Evolutionary conservation across 2,797 vertebrate genomes (phyloP).

Genomic region (Coregonus sp.): DNA sequence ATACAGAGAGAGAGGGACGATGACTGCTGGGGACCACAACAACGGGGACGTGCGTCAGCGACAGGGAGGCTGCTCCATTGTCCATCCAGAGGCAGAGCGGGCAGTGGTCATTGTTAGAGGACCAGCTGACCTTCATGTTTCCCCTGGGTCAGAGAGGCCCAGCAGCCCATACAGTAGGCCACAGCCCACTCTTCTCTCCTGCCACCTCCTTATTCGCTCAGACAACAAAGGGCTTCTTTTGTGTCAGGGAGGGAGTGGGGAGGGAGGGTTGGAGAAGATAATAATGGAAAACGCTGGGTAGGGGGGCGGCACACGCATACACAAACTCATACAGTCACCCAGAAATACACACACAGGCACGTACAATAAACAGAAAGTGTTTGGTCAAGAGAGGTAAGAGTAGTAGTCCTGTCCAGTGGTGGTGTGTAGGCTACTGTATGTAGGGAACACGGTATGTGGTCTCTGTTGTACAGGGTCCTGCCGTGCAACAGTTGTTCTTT

Average conservation of each 20-base stretch:
- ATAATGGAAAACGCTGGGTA: not conserved
- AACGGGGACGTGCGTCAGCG: constrained; percentile 5
- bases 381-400: no score
- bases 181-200: constrained; percentile 18
- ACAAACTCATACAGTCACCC: no score
- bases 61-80: constrained; percentile 36
- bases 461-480: not conserved
- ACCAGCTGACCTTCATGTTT: constrained; percentile 48
- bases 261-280: constrained; percentile 13
- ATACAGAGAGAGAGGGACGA: not conserved
- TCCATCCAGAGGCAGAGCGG: constrained; percentile 24
- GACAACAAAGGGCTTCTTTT: constrained; percentile 42
- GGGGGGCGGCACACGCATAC: not conserved
- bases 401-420: not conserved
- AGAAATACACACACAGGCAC: not conserved
- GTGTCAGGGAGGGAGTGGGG: constrained; percentile 16
- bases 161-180: constrained; percentile 22
- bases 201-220: constrained; percentile 36
- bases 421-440: no score
- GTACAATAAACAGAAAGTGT: not conserved
- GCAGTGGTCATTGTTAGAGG: constrained; percentile 38
- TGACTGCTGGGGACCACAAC: not conserved
- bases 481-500: not conserved
- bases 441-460: not conserved
- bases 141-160: constrained; percentile 20